A percentile compares a stretch with the other conserved stretches of the same genome.
Conservation (phyloP, 2,113 vertebrate species). For the Falcunculus frontatus region DNA sequence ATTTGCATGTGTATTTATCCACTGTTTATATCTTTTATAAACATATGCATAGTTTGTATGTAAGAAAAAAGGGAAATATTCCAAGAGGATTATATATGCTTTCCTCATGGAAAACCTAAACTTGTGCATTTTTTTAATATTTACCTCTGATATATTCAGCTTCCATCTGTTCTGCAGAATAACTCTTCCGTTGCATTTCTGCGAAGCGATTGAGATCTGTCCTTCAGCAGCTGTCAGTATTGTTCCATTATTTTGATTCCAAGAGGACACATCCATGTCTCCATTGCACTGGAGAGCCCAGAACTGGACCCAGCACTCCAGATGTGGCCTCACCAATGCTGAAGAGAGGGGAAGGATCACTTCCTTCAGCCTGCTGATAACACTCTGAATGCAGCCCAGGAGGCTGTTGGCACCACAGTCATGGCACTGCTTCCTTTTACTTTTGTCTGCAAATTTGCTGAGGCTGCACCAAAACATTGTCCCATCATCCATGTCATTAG, state of each 20-base stretch:
- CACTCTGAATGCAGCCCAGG: not conserved
- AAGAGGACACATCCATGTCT: not conserved
- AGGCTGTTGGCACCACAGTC: not conserved
- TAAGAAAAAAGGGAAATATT: not conserved
- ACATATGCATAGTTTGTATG: not conserved
- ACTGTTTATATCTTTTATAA: constrained; percentile 2
- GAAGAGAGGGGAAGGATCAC: not conserved
- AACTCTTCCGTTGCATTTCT: not conserved
- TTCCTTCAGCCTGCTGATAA: not conserved
- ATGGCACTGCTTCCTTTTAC: not conserved
- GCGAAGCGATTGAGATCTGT: not conserved
- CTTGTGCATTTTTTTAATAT: not conserved
- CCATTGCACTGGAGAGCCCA: not conserved
- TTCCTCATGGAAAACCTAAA: not conserved
- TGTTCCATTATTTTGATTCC: not conserved
- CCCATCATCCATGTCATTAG: not conserved
- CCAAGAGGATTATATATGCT: not conserved
- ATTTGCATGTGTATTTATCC: not conserved
- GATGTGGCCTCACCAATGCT: not conserved
- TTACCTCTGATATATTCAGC: not conserved
- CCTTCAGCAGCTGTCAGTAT: not conserved
- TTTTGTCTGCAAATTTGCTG: not conserved
- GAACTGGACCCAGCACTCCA: not conserved
- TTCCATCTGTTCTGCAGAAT: not conserved
- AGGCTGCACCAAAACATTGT: not conserved